Conservation (phyloP, 2,113 vertebrate species). For the Alaudala cheleensis region DNA sequence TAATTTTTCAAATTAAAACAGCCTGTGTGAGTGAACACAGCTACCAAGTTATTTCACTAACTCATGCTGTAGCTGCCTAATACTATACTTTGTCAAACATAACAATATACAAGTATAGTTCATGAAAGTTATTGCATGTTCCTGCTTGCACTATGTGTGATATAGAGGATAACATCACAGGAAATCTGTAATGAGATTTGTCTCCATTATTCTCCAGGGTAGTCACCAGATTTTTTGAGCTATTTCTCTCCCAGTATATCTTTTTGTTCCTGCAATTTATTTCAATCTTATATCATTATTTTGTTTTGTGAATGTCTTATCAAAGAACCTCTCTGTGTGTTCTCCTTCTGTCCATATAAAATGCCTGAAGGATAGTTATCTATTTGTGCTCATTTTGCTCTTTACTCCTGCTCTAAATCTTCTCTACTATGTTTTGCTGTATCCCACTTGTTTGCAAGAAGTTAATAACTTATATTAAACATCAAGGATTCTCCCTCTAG, state of each 20-base stretch:
- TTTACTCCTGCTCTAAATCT: not conserved
- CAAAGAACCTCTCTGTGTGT: not conserved
- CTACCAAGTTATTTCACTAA: constrained; percentile 2
- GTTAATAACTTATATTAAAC: constrained; percentile 1
- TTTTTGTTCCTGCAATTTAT: constrained; percentile 9
- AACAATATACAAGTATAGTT: not conserved
- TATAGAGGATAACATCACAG: constrained; percentile 8
- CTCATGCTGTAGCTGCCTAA: not conserved
- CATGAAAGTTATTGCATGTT: constrained; percentile 16
- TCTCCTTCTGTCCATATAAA: not conserved
- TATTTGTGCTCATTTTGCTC: not conserved
- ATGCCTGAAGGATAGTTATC: not conserved
- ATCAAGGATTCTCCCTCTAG: not conserved
- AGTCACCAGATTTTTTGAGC: not conserved
- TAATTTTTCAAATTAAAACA: constrained; percentile 29
- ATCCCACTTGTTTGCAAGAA: not conserved
- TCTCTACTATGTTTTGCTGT: not conserved
- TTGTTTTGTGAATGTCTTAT: not conserved
- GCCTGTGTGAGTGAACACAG: not conserved
- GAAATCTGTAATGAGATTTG: constrained; percentile 43
- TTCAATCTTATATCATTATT: constrained; percentile 11
- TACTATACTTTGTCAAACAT: constrained; percentile 12
- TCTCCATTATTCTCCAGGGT: constrained; percentile 28
- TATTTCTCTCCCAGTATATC: not conserved
- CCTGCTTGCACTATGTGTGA: not conserved